These are phyloP conservation scores for Pteruthius melanotis DNA, from an alignment of 2,113 vertebrate genomes.

Conservation along the genomic window DNA sequence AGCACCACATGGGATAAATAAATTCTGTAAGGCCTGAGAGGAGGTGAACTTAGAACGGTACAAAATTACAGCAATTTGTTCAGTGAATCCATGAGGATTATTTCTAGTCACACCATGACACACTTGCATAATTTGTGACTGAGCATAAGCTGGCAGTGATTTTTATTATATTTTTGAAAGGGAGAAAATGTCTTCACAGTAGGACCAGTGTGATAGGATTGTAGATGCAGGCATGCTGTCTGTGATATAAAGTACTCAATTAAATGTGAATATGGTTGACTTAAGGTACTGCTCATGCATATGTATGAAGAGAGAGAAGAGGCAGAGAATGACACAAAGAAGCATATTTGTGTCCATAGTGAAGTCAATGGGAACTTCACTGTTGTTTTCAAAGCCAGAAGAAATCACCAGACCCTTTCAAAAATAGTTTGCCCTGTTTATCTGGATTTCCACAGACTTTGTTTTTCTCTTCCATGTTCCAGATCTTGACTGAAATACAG, in stretches of 20 bases:
- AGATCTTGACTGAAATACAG: not conserved
- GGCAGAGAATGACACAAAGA: not conserved
- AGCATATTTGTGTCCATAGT: not conserved
- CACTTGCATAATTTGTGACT: not conserved
- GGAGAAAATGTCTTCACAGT: conserved; percentile 3
- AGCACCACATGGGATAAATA: not conserved
- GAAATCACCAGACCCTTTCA: not conserved
- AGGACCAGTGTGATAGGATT: not conserved
- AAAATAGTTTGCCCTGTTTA: not conserved
- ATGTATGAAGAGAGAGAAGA: not conserved
- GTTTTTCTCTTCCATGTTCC: not conserved
- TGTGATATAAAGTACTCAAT: not conserved
- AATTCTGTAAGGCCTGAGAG: not conserved
- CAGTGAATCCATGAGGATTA: not conserved
- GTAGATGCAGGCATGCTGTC: not conserved
- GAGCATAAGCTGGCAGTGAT: not conserved
- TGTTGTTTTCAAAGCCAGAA: not conserved
- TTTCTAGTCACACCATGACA: not conserved
- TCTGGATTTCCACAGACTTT: not conserved
- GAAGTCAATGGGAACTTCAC: not conserved
- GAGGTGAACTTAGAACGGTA: not conserved
- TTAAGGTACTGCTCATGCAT: not conserved
- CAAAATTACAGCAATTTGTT: not conserved
- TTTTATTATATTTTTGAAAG: conserved; percentile 14
- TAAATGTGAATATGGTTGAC: conserved; percentile 22